Evolutionary conservation across 2,113 vertebrate genomes (phyloP).

Genomic region (Periophthalmodon schlosseri): DNA sequence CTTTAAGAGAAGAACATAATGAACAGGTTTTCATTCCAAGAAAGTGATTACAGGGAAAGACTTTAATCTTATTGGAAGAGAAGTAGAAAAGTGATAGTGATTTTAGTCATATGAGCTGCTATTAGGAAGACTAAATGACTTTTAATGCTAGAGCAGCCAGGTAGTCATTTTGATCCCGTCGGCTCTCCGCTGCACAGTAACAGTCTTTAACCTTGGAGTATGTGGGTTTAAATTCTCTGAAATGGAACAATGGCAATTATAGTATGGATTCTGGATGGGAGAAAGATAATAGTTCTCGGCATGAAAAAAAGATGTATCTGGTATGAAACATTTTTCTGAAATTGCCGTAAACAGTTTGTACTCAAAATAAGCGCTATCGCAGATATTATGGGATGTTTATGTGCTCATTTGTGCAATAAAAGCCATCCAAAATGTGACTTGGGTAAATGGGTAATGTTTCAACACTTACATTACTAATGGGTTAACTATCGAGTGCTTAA

Average conservation of each 20-base stretch:
- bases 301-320: neutral
- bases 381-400: no score
- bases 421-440: no score
- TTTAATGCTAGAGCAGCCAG: neutral
- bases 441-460: no score
- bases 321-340: neutral
- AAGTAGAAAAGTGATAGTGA: conserved; percentile 8
- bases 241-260: neutral
- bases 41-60: conserved; percentile 8
- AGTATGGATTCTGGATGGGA: neutral
- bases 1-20: neutral
- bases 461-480: no score
- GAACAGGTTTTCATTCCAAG: neutral
- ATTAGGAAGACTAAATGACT: conserved; percentile 1
- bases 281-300: neutral
- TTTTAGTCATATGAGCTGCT: conserved; percentile 8
- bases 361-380: no score
- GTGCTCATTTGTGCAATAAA: no score
- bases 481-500: no score
- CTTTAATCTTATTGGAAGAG: conserved; percentile 9
- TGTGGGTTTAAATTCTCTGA: neutral
- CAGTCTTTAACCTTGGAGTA: neutral
- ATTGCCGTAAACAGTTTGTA: neutral
- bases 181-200: neutral
- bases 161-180: neutral